Evolutionary conservation across 2,113 vertebrate genomes (phyloP), one percentile per base, ranked within the genome.

Genomic region (Nesoenas mayeri): DNA sequence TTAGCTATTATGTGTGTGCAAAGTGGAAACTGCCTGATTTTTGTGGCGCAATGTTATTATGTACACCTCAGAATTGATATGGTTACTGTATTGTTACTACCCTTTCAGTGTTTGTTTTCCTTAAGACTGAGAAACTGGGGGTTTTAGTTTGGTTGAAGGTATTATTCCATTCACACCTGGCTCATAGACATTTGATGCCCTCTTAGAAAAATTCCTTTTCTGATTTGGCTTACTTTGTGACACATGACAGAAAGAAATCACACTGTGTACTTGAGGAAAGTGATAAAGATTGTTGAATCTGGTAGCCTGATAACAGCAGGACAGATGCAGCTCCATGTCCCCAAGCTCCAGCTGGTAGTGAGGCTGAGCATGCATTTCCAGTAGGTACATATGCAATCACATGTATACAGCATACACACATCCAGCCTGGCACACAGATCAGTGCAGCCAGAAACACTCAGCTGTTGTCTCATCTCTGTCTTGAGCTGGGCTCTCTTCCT

Each of bases 221-320:
- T 93, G n/a, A 88, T 97, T 95, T 95, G 72, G 65, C 74, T 95
- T 91, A 51, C 79, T 93, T 93, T 61, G 61, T 78, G 88, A 8
- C 12, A 10, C 13, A 32, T 85, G 85, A 34, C 79, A 75, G 89
- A 79, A 81, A 66, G 61, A 94, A 89, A 91, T 89, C 47, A 5
- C 48, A 34, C 85, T 75, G 54, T 66, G 19, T 88, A 71, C 89
- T 2, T 79, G 48, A 85, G 72, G 9, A 53, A 79, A 26, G 62
- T 14, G 19, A n/a, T 67, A 38, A 65, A 57, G 70, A 56, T 34
- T 62, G 79, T 72, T 83, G 5, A 17, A 57, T 65, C 51, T 57
- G 48, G 28, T 51, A 71, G 47, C 50, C 19, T 69, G 58, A n/a
- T 51, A 86, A 42, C 3, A 11, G 11, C 48, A 71, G 50, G 13